These are phyloP conservation scores for Microtus pennsylvanicus DNA, from an alignment of 2,113 vertebrate species.

Conservation along the genomic window DNA sequence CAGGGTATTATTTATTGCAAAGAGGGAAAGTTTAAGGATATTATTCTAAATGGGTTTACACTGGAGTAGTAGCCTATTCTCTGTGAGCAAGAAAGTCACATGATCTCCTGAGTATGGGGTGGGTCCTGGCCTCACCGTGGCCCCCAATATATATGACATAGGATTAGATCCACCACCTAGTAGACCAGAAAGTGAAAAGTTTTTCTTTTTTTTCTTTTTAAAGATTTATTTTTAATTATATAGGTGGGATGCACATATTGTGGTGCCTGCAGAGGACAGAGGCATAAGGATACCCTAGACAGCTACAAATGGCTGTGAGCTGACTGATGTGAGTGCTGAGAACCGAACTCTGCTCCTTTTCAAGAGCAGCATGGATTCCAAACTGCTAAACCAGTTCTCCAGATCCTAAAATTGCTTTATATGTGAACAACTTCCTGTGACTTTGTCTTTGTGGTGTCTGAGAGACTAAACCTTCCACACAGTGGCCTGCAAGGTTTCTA, in stretches of 20 bases:
- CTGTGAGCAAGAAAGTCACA: conserved; percentile 56
- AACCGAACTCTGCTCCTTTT: neutral
- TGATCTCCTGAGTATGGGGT: neutral
- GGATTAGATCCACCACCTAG: neutral
- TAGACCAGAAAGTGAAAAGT: neutral
- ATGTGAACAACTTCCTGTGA: neutral
- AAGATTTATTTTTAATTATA: neutral
- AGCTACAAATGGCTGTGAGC: neutral
- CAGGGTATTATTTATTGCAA: conserved; percentile 26
- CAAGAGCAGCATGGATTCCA: neutral
- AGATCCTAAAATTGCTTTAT: neutral
- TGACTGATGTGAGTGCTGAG: too few species aligned
- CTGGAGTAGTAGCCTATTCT: conserved; percentile 28
- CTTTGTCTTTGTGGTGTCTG: neutral
- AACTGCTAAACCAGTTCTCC: neutral
- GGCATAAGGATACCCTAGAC: neutral
- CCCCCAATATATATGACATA: neutral
- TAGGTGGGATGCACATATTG: neutral
- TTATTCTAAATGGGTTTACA: conserved; percentile 55
- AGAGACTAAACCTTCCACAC: neutral
- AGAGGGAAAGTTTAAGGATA: conserved; percentile 59
- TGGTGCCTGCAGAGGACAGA: neutral
- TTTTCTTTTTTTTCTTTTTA: neutral
- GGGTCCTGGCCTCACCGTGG: neutral
- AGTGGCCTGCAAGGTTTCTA: fast-evolving